Conservation (phyloP, 2,113 vertebrate genomes). For the Sardina pilchardus region DNA sequence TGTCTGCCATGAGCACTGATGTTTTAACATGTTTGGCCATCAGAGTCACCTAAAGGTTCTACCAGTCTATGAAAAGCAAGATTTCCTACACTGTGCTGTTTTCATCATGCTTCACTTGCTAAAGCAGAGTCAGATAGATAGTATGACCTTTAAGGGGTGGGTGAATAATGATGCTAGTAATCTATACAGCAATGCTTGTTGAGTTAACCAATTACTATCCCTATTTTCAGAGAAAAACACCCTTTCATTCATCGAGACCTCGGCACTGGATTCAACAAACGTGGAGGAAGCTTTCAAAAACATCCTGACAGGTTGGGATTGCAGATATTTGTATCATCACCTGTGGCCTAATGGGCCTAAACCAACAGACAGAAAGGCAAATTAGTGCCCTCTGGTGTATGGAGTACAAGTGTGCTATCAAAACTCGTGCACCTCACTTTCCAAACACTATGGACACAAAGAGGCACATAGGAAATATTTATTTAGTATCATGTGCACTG, state of each 20-base stretch:
- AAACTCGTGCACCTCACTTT: too few species aligned
- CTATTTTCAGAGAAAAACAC: slow-evolving; percentile 90
- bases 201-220: not conserved
- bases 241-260: slow-evolving; percentile 97
- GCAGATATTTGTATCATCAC: not conserved
- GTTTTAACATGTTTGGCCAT: not conserved
- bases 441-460: not conserved
- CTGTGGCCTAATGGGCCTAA: not conserved
- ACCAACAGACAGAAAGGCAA: too few species aligned
- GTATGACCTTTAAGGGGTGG: not conserved
- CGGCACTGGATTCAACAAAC: slow-evolving; percentile 96
- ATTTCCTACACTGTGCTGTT: not conserved
- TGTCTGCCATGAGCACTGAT: not conserved
- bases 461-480: not conserved
- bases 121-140: not conserved
- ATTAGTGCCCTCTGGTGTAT: too few species aligned
- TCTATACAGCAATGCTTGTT: not conserved
- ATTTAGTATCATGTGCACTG: too few species aligned
- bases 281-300: slow-evolving; percentile 99
- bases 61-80: not conserved
- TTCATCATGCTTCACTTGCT: not conserved
- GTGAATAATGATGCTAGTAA: not conserved
- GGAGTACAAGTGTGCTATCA: too few species aligned
- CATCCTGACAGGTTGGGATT: slow-evolving; percentile 87
- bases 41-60: not conserved